These are phyloP conservation scores for Stenodema calcarata DNA, from an alignment of 2,888 invertebrate genomes.

Conservation along the genomic window DNA sequence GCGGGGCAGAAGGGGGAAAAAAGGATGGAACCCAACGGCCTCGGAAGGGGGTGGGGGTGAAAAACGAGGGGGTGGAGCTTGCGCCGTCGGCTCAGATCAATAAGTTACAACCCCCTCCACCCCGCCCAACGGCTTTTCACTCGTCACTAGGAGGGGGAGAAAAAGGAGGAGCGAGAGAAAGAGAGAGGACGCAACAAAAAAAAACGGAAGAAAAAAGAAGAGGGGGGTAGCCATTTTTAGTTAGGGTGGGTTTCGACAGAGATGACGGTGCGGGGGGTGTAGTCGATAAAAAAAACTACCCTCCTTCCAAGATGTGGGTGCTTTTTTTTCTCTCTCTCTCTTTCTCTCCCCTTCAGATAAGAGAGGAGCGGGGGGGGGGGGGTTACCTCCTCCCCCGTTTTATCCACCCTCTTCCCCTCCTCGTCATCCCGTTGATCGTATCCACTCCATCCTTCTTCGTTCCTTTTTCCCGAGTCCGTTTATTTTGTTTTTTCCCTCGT, in stretches of 20 bases:
- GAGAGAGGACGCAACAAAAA: not conserved
- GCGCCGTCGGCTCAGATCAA: conserved; percentile 28
- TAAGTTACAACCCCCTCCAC: conserved; percentile 13
- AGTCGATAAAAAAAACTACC: conserved; percentile 33
- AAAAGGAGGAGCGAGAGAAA: not conserved
- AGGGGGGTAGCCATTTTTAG: conserved; percentile 35
- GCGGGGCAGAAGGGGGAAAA: not conserved
- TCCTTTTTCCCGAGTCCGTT: not conserved
- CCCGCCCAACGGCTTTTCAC: not conserved
- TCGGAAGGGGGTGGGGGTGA: not conserved
- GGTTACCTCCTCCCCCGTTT: too few species aligned
- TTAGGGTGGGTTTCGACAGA: conserved; percentile 6
- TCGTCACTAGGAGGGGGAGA: not conserved
- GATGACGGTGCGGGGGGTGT: not conserved
- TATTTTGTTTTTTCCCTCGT: not conserved
- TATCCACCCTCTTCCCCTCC: not conserved
- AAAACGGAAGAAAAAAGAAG: too few species aligned
- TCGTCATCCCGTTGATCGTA: not conserved
- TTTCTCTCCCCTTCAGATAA: conserved; percentile 3
- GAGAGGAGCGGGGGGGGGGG: not conserved
- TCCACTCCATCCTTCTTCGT: not conserved
- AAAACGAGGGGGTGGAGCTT: conserved; percentile 15
- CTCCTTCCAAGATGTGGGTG: conserved; percentile 32
- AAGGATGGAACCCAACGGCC: not conserved
- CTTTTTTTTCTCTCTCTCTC: conserved; percentile 5